Base-by-base conservation (phyloP, 1,140 invertebrate species). In the Zaprionus inermis region DNA sequence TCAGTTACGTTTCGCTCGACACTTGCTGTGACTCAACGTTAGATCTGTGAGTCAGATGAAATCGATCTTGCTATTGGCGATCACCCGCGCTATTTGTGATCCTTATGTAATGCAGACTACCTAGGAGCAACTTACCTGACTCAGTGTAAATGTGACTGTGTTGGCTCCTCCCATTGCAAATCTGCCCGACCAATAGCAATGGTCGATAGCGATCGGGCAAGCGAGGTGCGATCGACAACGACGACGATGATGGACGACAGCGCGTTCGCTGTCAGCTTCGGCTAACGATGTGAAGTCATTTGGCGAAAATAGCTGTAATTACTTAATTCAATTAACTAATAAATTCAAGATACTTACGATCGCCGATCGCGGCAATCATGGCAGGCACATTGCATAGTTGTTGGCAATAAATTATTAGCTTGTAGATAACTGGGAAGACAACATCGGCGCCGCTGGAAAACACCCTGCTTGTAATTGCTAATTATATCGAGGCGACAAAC, bases 311-410 rank as follows among this genome's bases (percentile, higher is more conserved):
- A 83, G 81, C 77, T 57, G 57, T 73, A 83, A 83, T 83, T 79
- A 84, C 77, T 83, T 82, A 82, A 81, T 66, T 72, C 79, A 81
- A 76, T 81, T 81, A 82, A 74, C 72, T 74, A 70, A 82, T 76
- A 78, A 78, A 82, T 83, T 78, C 81, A 84, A 66, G 73, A 65
- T 71, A 75, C 44, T 74, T 56, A 58, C 22, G 16, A 28, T 28
- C 46, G n/a, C 28, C 70, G 46, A 67, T 67, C 44, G 34, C 28
- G 52, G n/a, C 44, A 49, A 49, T 49, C 44, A 38, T 14, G 36
- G 36, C 36, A 38, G n/a, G n/a, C 16, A 65, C 28, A 36, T 34
- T 7, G 30, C 20, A 64, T 32, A 55, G 38, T 51, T 66, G 65
- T 52, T 38, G 56, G 57, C 79, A 66, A 81, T 81, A 81, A 81